Base-by-base conservation (phyloP, 2,113 vertebrate species). In the Okapia johnstoni region DNA sequence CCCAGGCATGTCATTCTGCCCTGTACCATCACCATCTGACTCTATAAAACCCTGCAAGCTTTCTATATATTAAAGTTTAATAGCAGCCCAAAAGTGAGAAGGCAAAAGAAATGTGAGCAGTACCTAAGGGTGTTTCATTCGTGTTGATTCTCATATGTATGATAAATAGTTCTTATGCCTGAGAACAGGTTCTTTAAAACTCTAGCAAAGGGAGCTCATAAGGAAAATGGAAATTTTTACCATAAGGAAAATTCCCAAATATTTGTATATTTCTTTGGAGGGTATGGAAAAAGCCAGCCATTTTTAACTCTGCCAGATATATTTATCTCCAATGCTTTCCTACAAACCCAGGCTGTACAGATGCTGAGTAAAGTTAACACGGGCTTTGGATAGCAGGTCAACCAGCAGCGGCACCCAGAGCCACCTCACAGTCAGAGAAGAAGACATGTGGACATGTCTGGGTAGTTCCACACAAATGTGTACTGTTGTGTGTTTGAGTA, bases 141-240 rank as follows among this genome's bases (percentile, higher is more conserved):
- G 85, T 57, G 76, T 77, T 70, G 95, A 73, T 86, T 96, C 97
- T 96, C 92, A 85, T 95, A 88, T 88, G 94, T 93, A 85, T 95
- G 96, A 88, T 96, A 97, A 97, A 96, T 70, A 97, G 63, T 50
- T 83, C 33, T 88, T 58, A 43, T 10, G 50, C 80, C 66, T 88
- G 77, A 88, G 77, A 58, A 52, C 33, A 19, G 81, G 83, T 79
- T 95, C 93, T 96, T 70, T n/a, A 58, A 84, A 94, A 84, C 85
- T 54, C 54, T 11, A 55, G 85, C 90, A 76, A 79, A 93, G 79
- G 30, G 61, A 70, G 40, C 57, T 83, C 77, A 33, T 66, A 57
- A 90, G 76, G 79, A 66, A 97, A 97, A 81, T 7, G 10, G 52
- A 60, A 87, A 94, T 61, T 66, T 85, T 76, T 57, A 91, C 58